Evolutionary conservation across 2,113 vertebrate genomes (phyloP), one percentile per base, ranked within the genome.

Genomic region (Orcinus orca): DNA sequence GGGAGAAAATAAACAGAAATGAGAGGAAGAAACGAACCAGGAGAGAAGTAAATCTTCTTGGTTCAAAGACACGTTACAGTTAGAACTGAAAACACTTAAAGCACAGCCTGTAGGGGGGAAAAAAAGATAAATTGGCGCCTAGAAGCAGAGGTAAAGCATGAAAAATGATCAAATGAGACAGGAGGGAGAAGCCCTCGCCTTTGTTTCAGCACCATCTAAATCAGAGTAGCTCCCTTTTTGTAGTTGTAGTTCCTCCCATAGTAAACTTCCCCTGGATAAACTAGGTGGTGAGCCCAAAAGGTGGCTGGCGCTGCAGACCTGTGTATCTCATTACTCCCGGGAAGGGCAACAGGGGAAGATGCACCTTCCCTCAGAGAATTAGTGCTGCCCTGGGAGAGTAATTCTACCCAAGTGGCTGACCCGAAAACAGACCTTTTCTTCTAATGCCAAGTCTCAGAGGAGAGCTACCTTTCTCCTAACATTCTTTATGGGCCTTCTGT

Each of bases 401-500:
- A 97, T 97, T 95, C 55, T 58, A 81, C 95, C 87, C 20, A 77
- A 88, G 89, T 63, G 33, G 63, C 83, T 96, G 96, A 95, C 95
- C 95, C 25, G 63, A 74, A 97, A 95, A 95, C 47, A 91, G 95
- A 83, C 85, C 74, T 96, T 96, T 95, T 92, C 90, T 95, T 76
- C 62, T 88, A 94, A 97, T 95, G 93, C 74, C 93, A 93, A 26
- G 70, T 97, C 97, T 97, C 96, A 6, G 76, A 95, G 92, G 96
- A 98, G 82, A 89, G 82, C 81, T 62, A 82, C 58, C 82, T 96
- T 93, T 91, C 95, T 95, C 38, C 6, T 0, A 50, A 88, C 63
- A 36, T 98, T 98, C 86, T 97, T 97, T 97, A 97, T 96, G 95
- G 95, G 79, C 36, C 74, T 76, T 92, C 70, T 91, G 89, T 95